Percentiles rank a stretch among this genome's conserved stretches.
Conservation (phyloP, 2,797 vertebrate genomes). For the Balearica regulorum region DNA sequence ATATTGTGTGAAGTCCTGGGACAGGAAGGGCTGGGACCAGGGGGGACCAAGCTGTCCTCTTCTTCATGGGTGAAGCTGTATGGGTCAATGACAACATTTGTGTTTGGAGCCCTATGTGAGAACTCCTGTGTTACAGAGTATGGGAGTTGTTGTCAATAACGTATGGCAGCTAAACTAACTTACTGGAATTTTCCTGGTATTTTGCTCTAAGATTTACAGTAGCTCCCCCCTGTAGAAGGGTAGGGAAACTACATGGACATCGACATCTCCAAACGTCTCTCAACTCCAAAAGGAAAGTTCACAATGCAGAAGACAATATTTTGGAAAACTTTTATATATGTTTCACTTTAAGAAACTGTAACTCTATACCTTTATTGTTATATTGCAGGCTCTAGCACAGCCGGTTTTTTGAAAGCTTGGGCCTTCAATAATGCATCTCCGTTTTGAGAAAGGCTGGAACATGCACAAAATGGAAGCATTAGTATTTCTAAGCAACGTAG, state of each 20-base stretch:
- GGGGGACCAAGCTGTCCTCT: not conserved
- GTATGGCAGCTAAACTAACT: not conserved
- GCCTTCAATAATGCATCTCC: conserved; percentile 63
- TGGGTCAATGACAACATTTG: not conserved
- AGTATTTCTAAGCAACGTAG: not conserved
- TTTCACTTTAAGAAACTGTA: not conserved
- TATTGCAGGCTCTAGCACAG: conserved; percentile 76
- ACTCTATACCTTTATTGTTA: conserved; percentile 67
- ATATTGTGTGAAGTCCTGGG: not conserved
- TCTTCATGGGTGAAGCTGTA: not conserved
- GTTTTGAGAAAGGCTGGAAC: conserved; percentile 63
- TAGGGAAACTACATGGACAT: not conserved
- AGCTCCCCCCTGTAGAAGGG: not conserved
- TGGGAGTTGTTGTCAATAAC: not conserved
- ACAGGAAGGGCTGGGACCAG: not conserved
- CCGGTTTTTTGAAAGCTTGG: conserved; percentile 3
- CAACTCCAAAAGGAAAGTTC: not conserved
- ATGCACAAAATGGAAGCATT: not conserved
- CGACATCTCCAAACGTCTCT: not conserved
- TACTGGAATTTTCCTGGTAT: not conserved
- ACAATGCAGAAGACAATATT: not conserved
- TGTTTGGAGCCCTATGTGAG: not conserved
- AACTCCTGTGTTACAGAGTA: not conserved
- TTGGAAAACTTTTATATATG: rapidly evolving
- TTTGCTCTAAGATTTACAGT: not conserved